These are phyloP conservation scores for Diadophis punctatus DNA, from an alignment of 2,113 vertebrate genomes.

Conservation along the genomic window DNA sequence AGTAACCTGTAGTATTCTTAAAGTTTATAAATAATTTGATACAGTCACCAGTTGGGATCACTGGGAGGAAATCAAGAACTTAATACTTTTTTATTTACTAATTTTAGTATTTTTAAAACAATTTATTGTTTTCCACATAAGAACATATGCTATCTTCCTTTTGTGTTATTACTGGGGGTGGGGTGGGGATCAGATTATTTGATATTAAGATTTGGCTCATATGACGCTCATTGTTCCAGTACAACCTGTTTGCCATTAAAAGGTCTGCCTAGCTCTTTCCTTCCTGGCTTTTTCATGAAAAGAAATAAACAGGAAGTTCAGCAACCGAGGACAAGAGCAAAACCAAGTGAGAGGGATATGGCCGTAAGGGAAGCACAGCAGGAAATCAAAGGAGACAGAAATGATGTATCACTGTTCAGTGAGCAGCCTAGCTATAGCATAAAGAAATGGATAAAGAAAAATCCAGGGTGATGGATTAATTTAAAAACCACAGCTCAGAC, in stretches of 20 bases:
- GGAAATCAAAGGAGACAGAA: background rate
- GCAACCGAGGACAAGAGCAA: background rate
- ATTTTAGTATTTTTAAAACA: background rate
- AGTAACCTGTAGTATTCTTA: background rate
- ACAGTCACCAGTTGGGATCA: background rate
- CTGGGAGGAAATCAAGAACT: background rate
- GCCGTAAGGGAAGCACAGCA: background rate
- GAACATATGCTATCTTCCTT: conserved; percentile 56
- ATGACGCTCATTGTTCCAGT: background rate
- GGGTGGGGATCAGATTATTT: too few species aligned
- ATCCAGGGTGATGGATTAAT: background rate
- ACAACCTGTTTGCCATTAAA: background rate
- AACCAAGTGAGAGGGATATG: background rate
- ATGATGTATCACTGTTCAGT: background rate
- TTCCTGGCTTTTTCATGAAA: background rate
- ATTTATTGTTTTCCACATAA: background rate
- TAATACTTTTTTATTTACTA: background rate
- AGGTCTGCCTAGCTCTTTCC: background rate
- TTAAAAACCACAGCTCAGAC: background rate
- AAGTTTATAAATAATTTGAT: background rate
- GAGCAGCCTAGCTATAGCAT: background rate
- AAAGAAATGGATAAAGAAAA: background rate
- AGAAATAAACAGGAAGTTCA: background rate
- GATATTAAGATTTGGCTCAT: background rate
- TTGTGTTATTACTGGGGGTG: background rate